These are phyloP conservation scores for Magallana gigas DNA, from an alignment of 1,140 invertebrate genomes.

Conservation along the genomic window DNA sequence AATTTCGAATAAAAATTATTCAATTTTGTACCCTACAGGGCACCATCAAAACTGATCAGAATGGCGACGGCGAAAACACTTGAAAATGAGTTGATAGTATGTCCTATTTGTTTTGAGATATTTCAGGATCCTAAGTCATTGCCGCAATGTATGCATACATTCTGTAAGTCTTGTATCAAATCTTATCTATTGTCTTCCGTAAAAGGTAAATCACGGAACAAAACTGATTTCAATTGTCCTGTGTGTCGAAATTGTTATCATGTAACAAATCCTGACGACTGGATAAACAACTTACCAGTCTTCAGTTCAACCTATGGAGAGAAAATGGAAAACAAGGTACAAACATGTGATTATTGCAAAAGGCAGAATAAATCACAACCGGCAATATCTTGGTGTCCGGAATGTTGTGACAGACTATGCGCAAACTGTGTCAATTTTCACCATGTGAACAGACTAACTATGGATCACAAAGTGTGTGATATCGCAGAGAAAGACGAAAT, in stretches of 20 bases:
- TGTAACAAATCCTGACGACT: neutral
- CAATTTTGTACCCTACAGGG: neutral
- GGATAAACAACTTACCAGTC: slow-evolving; percentile 8
- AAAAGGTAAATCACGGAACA: neutral
- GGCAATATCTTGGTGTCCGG: neutral
- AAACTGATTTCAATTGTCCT: slow-evolving; percentile 30
- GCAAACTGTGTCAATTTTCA: slow-evolving; percentile 2
- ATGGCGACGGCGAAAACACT: neutral
- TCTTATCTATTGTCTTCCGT: neutral
- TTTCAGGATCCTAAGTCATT: neutral
- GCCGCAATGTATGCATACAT: slow-evolving; percentile 24
- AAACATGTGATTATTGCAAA: slow-evolving; percentile 15
- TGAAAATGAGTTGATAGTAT: neutral
- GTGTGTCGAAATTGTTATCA: neutral
- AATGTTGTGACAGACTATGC: slow-evolving; percentile 15
- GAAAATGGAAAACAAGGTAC: slow-evolving; percentile 5
- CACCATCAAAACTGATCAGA: neutral
- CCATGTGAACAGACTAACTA: neutral
- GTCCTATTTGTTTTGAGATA: slow-evolving; percentile 23
- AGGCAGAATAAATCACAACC: neutral
- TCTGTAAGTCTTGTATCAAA: slow-evolving; percentile 1
- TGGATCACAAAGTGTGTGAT: neutral
- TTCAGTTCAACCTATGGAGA: neutral
- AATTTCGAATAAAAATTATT: neutral
- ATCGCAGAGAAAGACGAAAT: neutral